A percentile compares a stretch with the other conserved stretches of the same genome.
phyloP scores from a whole-genome alignment of 2,888 invertebrate genomes.

The Sinelater perroti region DNA sequence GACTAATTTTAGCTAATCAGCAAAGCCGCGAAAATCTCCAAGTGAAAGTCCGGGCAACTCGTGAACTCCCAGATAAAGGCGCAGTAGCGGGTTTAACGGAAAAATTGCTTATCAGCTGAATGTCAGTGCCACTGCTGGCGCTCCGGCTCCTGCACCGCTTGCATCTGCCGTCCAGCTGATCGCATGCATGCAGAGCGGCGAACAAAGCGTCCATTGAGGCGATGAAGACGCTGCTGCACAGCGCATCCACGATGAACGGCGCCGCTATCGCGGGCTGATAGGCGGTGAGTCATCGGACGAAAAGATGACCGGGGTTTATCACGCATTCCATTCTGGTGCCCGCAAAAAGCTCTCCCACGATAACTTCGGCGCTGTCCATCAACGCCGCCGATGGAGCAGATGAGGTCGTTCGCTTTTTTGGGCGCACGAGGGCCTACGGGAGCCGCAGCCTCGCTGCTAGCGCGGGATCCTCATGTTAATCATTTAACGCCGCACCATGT shows the following conservation, averaged over 20 bases:
- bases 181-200: neutral
- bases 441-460: constrained; percentile 5
- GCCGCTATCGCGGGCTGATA: constrained; percentile 10
- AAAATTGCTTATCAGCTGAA: constrained; percentile 2
- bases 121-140: constrained; percentile 10
- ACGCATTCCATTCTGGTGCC: constrained; percentile 14
- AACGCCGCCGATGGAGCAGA: constrained; percentile 14
- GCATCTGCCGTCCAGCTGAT: neutral
- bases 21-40: too few relatives aligned
- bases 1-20: too few relatives aligned
- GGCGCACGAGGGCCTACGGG: constrained; percentile 3
- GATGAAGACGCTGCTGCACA: constrained; percentile 6
- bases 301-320: constrained; percentile 25
- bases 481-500: constrained; percentile 9
- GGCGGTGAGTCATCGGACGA: constrained; percentile 23
- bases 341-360: constrained; percentile 21
- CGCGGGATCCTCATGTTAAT: constrained; percentile 18
- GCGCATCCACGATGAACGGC: constrained; percentile 10
- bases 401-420: constrained; percentile 11
- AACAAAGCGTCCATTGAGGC: constrained; percentile 11
- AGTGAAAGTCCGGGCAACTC: constrained; percentile 4
- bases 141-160: neutral
- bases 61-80: neutral
- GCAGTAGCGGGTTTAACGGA: neutral
- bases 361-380: constrained; percentile 11